Conservation (phyloP, 1,140 invertebrate genomes). For the Drosophila subpulchrella region DNA sequence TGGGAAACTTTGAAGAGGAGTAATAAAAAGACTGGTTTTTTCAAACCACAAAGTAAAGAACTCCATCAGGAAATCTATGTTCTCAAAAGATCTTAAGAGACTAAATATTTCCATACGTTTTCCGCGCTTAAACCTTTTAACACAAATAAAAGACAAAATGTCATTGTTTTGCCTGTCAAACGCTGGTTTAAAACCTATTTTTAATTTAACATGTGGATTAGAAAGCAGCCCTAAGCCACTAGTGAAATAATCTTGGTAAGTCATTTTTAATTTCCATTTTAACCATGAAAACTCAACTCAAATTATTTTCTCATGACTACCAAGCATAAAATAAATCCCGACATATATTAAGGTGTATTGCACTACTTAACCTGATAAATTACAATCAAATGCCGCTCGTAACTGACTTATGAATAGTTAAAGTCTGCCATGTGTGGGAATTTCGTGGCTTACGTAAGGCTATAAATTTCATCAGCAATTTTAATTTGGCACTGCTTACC, state of each 20-base stretch:
- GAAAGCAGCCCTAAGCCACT: too few relatives aligned
- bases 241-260: too few relatives aligned
- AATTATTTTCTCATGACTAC: background rate
- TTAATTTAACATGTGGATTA: too few relatives aligned
- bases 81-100: too few relatives aligned
- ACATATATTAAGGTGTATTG: background rate
- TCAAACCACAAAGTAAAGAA: too few relatives aligned
- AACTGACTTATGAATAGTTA: conserved; percentile 26
- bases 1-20: background rate
- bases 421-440: conserved; percentile 19
- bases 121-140: too few relatives aligned
- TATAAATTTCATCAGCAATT: conserved; percentile 35
- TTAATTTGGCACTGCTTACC: conserved; percentile 15
- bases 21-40: too few relatives aligned
- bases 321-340: conserved; percentile 14
- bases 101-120: too few relatives aligned
- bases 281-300: background rate
- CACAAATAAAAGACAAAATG: too few relatives aligned
- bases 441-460: conserved; percentile 16
- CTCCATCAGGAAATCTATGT: too few relatives aligned
- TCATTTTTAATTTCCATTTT: background rate
- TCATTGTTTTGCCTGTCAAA: too few relatives aligned
- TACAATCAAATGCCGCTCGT: background rate
- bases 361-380: conserved; percentile 3
- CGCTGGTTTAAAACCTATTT: too few relatives aligned